Base-by-base conservation (phyloP, 2,888 invertebrate genomes). In the Cryptosula pallasiana region DNA sequence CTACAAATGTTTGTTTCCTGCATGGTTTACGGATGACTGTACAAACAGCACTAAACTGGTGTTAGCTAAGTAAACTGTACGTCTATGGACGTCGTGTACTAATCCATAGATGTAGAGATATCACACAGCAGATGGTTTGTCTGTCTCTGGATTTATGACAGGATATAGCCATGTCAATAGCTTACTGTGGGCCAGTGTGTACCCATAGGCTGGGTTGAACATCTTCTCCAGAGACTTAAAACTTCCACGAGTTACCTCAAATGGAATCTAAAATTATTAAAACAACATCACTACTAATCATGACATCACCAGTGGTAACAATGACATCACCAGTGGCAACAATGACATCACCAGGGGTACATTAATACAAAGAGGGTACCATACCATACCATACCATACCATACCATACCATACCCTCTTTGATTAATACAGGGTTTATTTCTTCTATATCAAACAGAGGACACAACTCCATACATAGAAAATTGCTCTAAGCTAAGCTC, bases 201-300 rank as follows among this genome's bases (percentile, higher is more conserved):
- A 75, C 23, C 84, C 84, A 73, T 80, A 78, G 69, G 79, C 78
- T 27, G 81, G 82, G 73, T 84, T 82, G 77, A 83, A 83, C 73
- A 83, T 72, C 25, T 77, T 76, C 75, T 83, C 81, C 69, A 83
- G 74, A 35, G 76, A 77, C 72, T 78, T 76, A 69, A 83, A 75
- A 76, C 81, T 83, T 23, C 63, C 55, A 54, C 75, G 76, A 55
- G 74, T 79, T 13, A 82, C 78, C 55, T 83, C 81, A 77, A 83
- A 83, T 35, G 82, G 81, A 36, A 81, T 77, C 77, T 80, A 76
- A 70, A 78, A 76, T 9, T 35, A 72, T n/a, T 45, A 45, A 45
- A 9, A 45, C 20, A 45, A 45, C 45, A 45, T 45, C 9, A 45
- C 45, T 13, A 45, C n/a, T n/a, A n/a, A n/a, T n/a, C n/a, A n/a